phyloP scores from a whole-genome alignment of 2,888 invertebrate species.

The Unio pictorum region DNA sequence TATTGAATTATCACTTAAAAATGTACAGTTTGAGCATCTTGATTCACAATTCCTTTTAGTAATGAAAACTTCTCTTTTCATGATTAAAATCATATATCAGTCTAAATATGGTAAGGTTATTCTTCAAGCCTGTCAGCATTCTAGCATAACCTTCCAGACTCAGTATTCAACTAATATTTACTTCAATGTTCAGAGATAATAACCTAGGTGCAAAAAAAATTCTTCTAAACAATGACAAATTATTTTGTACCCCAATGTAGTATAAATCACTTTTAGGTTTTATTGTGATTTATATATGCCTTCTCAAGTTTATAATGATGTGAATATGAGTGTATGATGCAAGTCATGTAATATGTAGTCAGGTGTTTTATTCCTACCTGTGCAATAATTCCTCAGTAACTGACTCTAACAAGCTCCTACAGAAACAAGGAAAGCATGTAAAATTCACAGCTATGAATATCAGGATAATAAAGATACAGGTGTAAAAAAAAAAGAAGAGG shows the following conservation, averaged over 20 bases:
- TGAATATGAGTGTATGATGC: neutral
- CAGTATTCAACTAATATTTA: too few relatives aligned
- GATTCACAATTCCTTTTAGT: too few relatives aligned
- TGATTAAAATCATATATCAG: too few relatives aligned
- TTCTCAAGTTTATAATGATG: neutral
- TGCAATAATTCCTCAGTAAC: constrained; percentile 99
- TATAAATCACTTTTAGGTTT: neutral
- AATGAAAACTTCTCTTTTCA: too few relatives aligned
- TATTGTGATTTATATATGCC: constrained; percentile 1
- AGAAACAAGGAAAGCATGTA: constrained; percentile 28
- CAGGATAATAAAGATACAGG: neutral
- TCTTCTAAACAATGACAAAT: neutral
- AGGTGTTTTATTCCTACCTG: constrained; percentile 80
- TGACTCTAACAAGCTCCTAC: constrained; percentile 98
- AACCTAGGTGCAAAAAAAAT: neutral
- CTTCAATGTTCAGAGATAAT: too few relatives aligned
- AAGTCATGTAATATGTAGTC: neutral
- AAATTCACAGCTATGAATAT: neutral
- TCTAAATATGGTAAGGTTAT: too few relatives aligned
- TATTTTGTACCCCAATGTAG: neutral
- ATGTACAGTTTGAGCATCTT: too few relatives aligned
- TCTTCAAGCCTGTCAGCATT: too few relatives aligned
- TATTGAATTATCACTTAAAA: too few relatives aligned
- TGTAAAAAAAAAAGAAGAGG: too few relatives aligned
- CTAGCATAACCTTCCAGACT: too few relatives aligned